A percentile compares a stretch with the other conserved stretches of the same genome.
These are phyloP conservation scores for Aeoliscus strigatus DNA, from an alignment of 2,797 vertebrate genomes.

Conservation along the genomic window DNA sequence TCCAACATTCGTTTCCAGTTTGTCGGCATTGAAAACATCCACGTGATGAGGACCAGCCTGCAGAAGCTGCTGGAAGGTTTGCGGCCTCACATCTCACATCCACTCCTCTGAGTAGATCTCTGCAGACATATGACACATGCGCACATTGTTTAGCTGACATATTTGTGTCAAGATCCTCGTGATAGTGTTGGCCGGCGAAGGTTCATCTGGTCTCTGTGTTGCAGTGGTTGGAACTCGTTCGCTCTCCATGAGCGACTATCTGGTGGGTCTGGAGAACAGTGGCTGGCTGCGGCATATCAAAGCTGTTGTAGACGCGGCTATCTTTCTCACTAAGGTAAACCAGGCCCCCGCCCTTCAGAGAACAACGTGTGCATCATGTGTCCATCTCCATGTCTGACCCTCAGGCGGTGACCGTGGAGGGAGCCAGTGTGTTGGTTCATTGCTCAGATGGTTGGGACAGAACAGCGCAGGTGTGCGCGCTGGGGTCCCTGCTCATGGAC, in stretches of 20 bases:
- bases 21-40: slow-evolving; percentile 99
- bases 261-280: slow-evolving; percentile 86
- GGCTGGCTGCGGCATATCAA: slow-evolving; percentile 97
- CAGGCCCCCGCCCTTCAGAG: not conserved
- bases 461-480: slow-evolving; percentile 93
- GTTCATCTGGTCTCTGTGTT: slow-evolving; percentile 8
- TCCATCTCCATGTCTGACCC: too few species aligned
- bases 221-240: slow-evolving; percentile 84
- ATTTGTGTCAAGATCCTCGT: not conserved
- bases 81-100: not conserved
- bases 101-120: too few species aligned
- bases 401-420: slow-evolving; percentile 88
- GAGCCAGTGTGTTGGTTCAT: slow-evolving; percentile 91
- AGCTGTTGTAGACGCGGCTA: slow-evolving; percentile 88
- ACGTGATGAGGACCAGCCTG: slow-evolving; percentile 94
- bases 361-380: too few species aligned
- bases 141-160: not conserved
- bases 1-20: slow-evolving; percentile 99
- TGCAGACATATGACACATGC: not conserved
- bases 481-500: slow-evolving; percentile 91
- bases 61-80: slow-evolving; percentile 94
- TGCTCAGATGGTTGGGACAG: slow-evolving; percentile 98
- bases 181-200: not conserved
- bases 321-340: slow-evolving; percentile 82
- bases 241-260: slow-evolving; percentile 87